Evolutionary conservation across 2,113 vertebrate genomes (phyloP).

Genomic region (Phoxinus phoxinus): DNA sequence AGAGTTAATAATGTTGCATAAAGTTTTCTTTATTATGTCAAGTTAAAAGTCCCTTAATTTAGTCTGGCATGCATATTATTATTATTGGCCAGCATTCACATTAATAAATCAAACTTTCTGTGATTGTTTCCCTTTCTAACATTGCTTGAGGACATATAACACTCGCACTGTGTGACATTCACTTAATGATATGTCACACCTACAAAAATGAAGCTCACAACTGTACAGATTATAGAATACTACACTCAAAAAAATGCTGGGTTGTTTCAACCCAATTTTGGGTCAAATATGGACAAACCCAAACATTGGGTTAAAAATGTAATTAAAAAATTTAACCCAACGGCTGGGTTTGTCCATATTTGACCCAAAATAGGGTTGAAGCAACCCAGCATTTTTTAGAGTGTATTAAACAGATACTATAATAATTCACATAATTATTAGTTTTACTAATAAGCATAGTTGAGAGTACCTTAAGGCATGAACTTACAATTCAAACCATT

Average conservation of each 20-base stretch:
- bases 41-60: background rate
- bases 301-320: no score
- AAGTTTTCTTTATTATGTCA: background rate
- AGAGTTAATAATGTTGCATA: background rate
- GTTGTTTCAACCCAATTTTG: no score
- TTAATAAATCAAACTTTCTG: background rate
- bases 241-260: no score
- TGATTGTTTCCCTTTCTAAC: background rate
- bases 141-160: background rate
- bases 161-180: background rate
- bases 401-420: no score
- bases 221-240: background rate
- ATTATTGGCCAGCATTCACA: background rate
- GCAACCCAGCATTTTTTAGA: no score
- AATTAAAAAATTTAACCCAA: no score
- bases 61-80: background rate
- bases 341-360: no score
- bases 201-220: background rate
- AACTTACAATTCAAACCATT: background rate
- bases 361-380: no score
- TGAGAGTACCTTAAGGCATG: background rate
- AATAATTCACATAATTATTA: background rate
- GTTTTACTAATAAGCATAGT: background rate
- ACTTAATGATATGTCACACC: background rate
- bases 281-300: no score